Evolutionary conservation across 2,113 vertebrate species (phyloP).

Genomic region (Bagarius yarrelli): DNA sequence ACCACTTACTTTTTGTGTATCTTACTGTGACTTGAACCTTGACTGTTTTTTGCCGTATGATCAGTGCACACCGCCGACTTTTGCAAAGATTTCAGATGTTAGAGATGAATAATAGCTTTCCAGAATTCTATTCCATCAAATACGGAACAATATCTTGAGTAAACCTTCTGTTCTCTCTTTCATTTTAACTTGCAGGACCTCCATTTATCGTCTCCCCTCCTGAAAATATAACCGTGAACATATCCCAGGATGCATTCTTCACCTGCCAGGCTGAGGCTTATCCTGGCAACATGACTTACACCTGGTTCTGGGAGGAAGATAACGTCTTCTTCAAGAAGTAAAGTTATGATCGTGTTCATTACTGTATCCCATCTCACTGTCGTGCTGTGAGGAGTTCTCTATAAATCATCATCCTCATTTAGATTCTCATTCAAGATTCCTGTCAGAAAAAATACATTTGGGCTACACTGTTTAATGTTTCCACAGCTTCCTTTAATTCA

Average conservation of each 20-base stretch:
- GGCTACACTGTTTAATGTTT: conserved; percentile 4
- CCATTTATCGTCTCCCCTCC: conserved; percentile 91
- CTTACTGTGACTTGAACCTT: background rate
- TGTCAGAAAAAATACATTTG: background rate
- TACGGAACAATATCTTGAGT: background rate
- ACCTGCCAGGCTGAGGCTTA: conserved; percentile 98
- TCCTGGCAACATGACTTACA: conserved; percentile 97
- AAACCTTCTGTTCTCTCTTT: conserved; percentile 16
- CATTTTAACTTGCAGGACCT: conserved; percentile 60
- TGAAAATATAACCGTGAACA: conserved; percentile 98
- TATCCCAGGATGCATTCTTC: conserved; percentile 98
- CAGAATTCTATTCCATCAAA: background rate
- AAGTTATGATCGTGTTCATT: conserved; percentile 72
- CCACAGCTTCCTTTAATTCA: too few species aligned
- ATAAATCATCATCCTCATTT: conserved; percentile 14
- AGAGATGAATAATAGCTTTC: background rate
- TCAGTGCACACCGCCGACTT: background rate
- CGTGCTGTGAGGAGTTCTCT: conserved; percentile 29
- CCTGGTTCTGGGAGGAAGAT: conserved; percentile 97
- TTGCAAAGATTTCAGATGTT: background rate
- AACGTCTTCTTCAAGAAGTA: conserved; percentile 99
- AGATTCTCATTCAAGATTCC: conserved; percentile 32
- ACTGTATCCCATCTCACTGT: conserved; percentile 52
- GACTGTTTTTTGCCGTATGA: background rate
- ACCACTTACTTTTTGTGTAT: background rate